phyloP scores from a whole-genome alignment of 2,113 vertebrate species.

The Podilymbus podiceps region DNA sequence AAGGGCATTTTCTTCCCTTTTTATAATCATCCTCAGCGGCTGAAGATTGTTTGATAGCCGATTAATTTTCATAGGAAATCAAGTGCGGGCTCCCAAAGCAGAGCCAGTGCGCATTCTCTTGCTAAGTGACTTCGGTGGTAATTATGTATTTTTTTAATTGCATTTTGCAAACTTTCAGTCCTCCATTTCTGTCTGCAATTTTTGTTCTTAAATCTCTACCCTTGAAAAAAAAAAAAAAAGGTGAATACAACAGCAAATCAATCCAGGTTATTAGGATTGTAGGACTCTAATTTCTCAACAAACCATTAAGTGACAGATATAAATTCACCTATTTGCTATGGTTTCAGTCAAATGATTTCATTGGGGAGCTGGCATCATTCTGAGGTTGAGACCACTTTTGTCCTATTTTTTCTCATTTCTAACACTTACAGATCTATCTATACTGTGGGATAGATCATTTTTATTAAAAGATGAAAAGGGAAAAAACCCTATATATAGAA shows the following conservation, averaged over 20 bases:
- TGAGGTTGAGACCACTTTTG: slow-evolving; percentile 81
- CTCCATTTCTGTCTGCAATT: slow-evolving; percentile 75
- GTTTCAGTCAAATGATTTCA: slow-evolving; percentile 94
- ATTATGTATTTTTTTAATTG: slow-evolving; percentile 98
- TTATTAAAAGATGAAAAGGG: background rate
- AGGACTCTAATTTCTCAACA: slow-evolving; percentile 90
- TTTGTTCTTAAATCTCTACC: slow-evolving; percentile 74
- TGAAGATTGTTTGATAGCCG: slow-evolving; percentile 99
- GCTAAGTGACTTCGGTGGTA: slow-evolving; percentile 88
- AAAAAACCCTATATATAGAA: background rate
- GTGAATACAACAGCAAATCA: slow-evolving; percentile 78
- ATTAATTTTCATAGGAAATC: slow-evolving; percentile 99
- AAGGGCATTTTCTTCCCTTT: slow-evolving; percentile 98
- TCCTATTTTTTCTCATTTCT: slow-evolving; percentile 78
- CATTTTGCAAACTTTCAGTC: slow-evolving; percentile 80
- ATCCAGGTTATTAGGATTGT: slow-evolving; percentile 82
- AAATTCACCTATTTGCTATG: slow-evolving; percentile 92
- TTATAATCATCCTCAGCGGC: slow-evolving; percentile 99
- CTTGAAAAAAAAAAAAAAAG: slow-evolving; percentile 66
- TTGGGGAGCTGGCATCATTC: slow-evolving; percentile 84
- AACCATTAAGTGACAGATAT: slow-evolving; percentile 94
- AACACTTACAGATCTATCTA: background rate
- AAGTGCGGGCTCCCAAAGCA: slow-evolving; percentile 92
- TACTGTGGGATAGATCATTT: background rate
- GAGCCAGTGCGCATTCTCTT: slow-evolving; percentile 78